Evolutionary conservation across 1,140 invertebrate species (phyloP).

Genomic region (Uloborus diversus): DNA sequence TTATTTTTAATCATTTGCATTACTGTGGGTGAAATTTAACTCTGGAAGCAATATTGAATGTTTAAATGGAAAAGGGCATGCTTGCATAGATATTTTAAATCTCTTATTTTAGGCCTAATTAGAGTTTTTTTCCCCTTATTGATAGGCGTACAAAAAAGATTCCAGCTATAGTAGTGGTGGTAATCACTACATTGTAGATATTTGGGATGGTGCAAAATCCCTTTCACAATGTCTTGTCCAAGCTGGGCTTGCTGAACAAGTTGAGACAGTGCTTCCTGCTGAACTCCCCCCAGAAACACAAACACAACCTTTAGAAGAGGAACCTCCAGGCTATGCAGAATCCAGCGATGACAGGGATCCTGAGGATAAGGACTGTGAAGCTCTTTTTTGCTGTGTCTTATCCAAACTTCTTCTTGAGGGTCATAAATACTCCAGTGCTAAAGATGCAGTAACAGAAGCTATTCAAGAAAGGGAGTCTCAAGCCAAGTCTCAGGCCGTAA

Average conservation of each 20-base stretch:
- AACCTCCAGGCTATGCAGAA: neutral
- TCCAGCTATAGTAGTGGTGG: constrained; percentile 12
- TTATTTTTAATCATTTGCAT: too few relatives aligned
- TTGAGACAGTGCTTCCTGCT: neutral
- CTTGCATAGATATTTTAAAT: too few relatives aligned
- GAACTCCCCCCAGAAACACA: neutral
- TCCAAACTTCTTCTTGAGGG: neutral
- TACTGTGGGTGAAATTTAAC: too few relatives aligned
- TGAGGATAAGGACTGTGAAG: neutral
- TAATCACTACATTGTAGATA: constrained; percentile 21
- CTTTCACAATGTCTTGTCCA: constrained; percentile 13
- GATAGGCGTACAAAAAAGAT: constrained; percentile 39
- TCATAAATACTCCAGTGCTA: neutral
- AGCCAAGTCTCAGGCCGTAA: too few relatives aligned
- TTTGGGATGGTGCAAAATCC: constrained; percentile 31
- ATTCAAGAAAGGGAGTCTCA: neutral
- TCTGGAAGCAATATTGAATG: too few relatives aligned
- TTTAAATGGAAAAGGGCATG: too few relatives aligned
- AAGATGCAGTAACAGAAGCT: neutral
- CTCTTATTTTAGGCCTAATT: too few relatives aligned
- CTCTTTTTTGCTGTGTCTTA: neutral
- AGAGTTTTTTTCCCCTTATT: too few relatives aligned
- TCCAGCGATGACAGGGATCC: neutral
- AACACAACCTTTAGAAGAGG: neutral
- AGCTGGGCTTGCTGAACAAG: neutral